A percentile compares a stretch with the other conserved stretches of the same genome.
Evolutionary conservation across 1,140 invertebrate genomes (phyloP).

Genomic region (Brachionus rubens): DNA sequence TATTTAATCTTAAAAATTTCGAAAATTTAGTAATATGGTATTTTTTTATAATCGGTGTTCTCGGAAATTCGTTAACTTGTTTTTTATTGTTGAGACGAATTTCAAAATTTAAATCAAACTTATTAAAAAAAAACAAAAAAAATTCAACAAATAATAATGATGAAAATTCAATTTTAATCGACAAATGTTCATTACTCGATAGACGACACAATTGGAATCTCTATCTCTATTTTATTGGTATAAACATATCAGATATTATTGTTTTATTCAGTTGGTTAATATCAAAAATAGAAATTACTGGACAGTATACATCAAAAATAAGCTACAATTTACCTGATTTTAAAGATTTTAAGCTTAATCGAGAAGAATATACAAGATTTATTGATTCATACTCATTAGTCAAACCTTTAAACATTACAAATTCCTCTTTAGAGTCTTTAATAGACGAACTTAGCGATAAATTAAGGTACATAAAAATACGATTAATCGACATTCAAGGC

Average conservation of each 20-base stretch:
- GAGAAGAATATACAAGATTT: not conserved
- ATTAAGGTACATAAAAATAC: constrained; percentile 11
- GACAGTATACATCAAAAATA: not conserved
- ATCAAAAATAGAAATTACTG: constrained; percentile 2
- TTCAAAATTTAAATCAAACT: not conserved
- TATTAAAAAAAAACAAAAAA: constrained; percentile 1
- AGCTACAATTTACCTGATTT: not conserved
- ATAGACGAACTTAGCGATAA: not conserved
- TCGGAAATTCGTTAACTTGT: constrained; percentile 3
- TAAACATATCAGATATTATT: constrained; percentile 19
- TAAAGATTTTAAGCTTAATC: not conserved
- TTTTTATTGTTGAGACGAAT: constrained; percentile 9
- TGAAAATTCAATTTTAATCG: not conserved
- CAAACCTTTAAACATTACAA: not conserved
- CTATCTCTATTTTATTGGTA: constrained; percentile 39
- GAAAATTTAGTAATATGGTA: constrained; percentile 31
- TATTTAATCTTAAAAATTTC: not conserved
- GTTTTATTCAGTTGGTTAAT: constrained; percentile 35
- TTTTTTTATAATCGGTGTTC: constrained; percentile 19
- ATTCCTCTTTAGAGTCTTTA: not conserved
- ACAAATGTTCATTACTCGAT: not conserved
- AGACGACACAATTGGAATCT: constrained; percentile 37
- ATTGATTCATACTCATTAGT: not conserved
- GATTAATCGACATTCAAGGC: constrained; percentile 35
- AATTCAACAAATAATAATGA: not conserved